Evolutionary conservation across 2,113 vertebrate genomes (phyloP).

Genomic region (Elachura formosa): DNA sequence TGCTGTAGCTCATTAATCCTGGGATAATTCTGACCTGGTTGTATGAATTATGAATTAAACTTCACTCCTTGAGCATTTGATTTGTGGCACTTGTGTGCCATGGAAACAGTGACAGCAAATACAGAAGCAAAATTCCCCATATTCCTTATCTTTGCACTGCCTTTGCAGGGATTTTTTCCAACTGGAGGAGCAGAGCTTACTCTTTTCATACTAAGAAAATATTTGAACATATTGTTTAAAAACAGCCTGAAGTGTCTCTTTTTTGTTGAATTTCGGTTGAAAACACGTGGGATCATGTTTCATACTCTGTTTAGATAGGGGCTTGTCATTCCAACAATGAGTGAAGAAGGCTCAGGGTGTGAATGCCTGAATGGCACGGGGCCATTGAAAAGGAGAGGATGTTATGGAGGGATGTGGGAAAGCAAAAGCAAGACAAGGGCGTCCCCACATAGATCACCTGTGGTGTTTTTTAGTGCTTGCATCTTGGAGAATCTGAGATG

Average conservation of each 20-base stretch:
- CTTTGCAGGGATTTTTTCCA: neutral
- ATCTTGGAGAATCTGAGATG: neutral
- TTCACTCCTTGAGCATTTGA: neutral
- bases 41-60: neutral
- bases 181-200: neutral
- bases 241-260: neutral
- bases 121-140: neutral
- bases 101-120: neutral
- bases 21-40: neutral
- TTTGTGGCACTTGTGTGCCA: neutral
- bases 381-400: neutral
- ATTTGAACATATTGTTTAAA: neutral
- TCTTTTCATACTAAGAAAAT: neutral
- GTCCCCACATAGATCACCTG: neutral
- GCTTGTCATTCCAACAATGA: neutral
- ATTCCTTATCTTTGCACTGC: neutral
- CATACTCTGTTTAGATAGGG: neutral
- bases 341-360: neutral
- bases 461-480: neutral
- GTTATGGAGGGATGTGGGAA: neutral
- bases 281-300: neutral
- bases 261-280: neutral
- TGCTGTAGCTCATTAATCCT: neutral
- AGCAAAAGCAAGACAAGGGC: neutral
- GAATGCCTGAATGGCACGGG: neutral